Percentiles rank a stretch among this genome's conserved stretches.
These are phyloP conservation scores for Aphis craccivora DNA, from an alignment of 1,140 invertebrate genomes.

Conservation along the genomic window DNA sequence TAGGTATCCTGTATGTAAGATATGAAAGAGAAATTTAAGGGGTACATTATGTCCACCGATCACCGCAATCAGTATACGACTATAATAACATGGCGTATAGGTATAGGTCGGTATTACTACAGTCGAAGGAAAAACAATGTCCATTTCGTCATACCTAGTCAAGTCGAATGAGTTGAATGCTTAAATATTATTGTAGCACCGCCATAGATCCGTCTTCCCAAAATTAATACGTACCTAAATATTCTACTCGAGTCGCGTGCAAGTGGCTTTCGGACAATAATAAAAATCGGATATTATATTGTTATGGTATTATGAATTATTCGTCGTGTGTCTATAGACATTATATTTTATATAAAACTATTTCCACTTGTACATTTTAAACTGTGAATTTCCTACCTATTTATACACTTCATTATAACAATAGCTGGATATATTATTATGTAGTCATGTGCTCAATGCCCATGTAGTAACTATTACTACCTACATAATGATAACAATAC, in stretches of 20 bases:
- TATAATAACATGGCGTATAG: background rate
- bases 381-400: background rate
- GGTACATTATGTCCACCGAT: background rate
- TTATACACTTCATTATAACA: background rate
- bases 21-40: conserved; percentile 36
- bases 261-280: conserved; percentile 35
- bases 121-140: background rate
- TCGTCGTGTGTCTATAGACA: background rate
- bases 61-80: background rate
- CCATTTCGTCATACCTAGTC: conserved; percentile 21
- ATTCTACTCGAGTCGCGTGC: conserved; percentile 24
- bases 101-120: background rate
- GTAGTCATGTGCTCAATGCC: too few species aligned
- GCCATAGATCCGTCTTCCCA: conserved; percentile 25
- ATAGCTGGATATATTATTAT: background rate
- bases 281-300: background rate
- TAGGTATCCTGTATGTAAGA: background rate
- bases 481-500: too few species aligned
- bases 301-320: conserved; percentile 25
- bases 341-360: background rate
- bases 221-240: background rate
- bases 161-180: conserved; percentile 4
- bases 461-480: too few species aligned
- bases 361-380: background rate
- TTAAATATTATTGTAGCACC: conserved; percentile 35